These are phyloP conservation scores for Anthoscopus minutus DNA, from an alignment of 2,113 vertebrate species.

Conservation along the genomic window DNA sequence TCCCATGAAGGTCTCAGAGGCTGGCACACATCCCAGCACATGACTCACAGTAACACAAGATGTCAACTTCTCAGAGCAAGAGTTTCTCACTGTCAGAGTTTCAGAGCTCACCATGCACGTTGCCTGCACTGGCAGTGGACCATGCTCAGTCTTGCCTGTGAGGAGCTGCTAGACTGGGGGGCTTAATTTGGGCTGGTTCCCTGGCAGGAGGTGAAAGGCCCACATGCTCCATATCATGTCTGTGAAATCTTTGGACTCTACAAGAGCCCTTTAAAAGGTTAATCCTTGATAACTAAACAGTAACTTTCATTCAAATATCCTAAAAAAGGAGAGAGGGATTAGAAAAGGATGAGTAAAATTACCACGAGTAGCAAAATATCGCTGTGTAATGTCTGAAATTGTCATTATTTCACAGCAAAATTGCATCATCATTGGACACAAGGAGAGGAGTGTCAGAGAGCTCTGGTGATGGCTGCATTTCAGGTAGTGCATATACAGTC, in stretches of 20 bases:
- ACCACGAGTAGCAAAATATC: neutral
- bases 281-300: neutral
- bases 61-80: neutral
- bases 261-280: neutral
- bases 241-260: neutral
- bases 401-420: neutral
- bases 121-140: neutral
- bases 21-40: neutral
- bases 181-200: neutral
- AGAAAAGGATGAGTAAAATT: neutral
- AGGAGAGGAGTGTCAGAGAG: neutral
- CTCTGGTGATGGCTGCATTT: neutral
- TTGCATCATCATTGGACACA: neutral
- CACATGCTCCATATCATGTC: neutral
- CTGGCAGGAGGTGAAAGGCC: neutral
- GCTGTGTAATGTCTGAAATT: neutral
- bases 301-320: neutral
- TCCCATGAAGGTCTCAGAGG: neutral
- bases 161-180: neutral
- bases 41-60: neutral
- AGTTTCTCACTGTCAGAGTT: neutral
- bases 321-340: neutral
- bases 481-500: neutral
- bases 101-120: neutral
- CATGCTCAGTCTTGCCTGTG: neutral